These are phyloP conservation scores for Caenorhabditis sp. DNA, from an alignment of 2,888 invertebrate species.

Conservation along the genomic window DNA sequence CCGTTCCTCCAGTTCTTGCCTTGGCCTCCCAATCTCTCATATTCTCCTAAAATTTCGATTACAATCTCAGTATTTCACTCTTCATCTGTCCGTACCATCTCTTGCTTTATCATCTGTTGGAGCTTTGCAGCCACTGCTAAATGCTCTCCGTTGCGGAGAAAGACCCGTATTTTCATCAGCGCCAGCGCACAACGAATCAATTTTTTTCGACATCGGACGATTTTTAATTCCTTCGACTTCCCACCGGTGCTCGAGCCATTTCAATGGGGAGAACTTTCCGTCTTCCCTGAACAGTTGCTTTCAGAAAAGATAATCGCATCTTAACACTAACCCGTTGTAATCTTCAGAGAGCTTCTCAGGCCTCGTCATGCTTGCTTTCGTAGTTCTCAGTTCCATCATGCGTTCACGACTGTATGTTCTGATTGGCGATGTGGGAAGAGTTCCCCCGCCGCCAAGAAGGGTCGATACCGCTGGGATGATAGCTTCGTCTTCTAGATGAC, in stretches of 20 bases:
- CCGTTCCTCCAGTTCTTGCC: slow-evolving; percentile 71
- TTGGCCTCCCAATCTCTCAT: slow-evolving; percentile 61
- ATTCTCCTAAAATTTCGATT: slow-evolving; percentile 41
- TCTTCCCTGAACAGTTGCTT: slow-evolving; percentile 76
- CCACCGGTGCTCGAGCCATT: slow-evolving; percentile 80
- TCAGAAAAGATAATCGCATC: background rate
- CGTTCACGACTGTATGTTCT: slow-evolving; percentile 71
- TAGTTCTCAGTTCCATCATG: slow-evolving; percentile 74
- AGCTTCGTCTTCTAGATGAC: slow-evolving; percentile 69
- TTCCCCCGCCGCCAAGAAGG: slow-evolving; percentile 60
- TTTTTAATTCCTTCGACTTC: slow-evolving; percentile 78
- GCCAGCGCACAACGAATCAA: slow-evolving; percentile 68
- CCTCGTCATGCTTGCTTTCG: slow-evolving; percentile 69
- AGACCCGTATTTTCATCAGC: slow-evolving; percentile 75
- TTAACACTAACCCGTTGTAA: slow-evolving; percentile 75
- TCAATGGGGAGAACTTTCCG: slow-evolving; percentile 79
- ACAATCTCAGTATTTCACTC: background rate
- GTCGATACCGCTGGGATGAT: slow-evolving; percentile 70
- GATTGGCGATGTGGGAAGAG: slow-evolving; percentile 51
- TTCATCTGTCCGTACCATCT: slow-evolving; percentile 48
- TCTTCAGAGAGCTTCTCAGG: slow-evolving; percentile 76
- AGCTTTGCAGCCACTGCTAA: slow-evolving; percentile 79
- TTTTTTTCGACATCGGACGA: slow-evolving; percentile 69
- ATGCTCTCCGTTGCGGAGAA: slow-evolving; percentile 81
- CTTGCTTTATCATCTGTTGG: slow-evolving; percentile 71